These are phyloP conservation scores for Ageneiosus marmoratus DNA, from an alignment of 2,113 vertebrate genomes.

Conservation along the genomic window DNA sequence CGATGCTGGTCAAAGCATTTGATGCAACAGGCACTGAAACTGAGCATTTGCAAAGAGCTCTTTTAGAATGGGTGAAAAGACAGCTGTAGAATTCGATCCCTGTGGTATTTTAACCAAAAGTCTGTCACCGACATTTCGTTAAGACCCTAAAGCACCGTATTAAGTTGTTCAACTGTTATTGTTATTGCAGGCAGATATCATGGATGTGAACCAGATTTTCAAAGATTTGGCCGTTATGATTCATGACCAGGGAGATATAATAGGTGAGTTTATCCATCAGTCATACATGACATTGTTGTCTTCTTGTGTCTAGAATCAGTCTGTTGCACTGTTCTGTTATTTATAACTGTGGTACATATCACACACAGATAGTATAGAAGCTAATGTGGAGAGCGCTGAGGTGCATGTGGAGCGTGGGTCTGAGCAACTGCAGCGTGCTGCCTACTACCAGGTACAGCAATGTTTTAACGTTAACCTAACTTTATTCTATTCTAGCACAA, in stretches of 20 bases:
- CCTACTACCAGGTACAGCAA: conserved; percentile 83
- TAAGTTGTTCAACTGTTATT: neutral
- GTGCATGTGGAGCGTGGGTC: conserved; percentile 85
- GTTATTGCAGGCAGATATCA: conserved; percentile 84
- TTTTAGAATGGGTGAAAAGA: too few species aligned
- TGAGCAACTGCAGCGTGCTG: conserved; percentile 84
- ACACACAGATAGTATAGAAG: conserved; percentile 87
- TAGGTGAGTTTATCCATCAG: conserved; percentile 73
- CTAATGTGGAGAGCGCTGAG: conserved; percentile 89
- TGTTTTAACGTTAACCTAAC: neutral
- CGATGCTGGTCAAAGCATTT: too few species aligned
- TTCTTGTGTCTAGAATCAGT: neutral
- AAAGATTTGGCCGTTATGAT: conserved; percentile 95
- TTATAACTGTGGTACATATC: neutral
- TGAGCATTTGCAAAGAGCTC: too few species aligned
- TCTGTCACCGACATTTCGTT: too few species aligned
- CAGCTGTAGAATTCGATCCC: too few species aligned
- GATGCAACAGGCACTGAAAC: too few species aligned
- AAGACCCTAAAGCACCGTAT: too few species aligned
- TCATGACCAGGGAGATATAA: conserved; percentile 92
- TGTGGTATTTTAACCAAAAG: too few species aligned
- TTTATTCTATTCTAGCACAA: neutral
- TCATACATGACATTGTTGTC: neutral
- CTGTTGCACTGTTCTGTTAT: neutral
- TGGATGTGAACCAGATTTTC: conserved; percentile 96